Base-by-base conservation (phyloP, 2,888 invertebrate species). In the Sicus ferrugineus region DNA sequence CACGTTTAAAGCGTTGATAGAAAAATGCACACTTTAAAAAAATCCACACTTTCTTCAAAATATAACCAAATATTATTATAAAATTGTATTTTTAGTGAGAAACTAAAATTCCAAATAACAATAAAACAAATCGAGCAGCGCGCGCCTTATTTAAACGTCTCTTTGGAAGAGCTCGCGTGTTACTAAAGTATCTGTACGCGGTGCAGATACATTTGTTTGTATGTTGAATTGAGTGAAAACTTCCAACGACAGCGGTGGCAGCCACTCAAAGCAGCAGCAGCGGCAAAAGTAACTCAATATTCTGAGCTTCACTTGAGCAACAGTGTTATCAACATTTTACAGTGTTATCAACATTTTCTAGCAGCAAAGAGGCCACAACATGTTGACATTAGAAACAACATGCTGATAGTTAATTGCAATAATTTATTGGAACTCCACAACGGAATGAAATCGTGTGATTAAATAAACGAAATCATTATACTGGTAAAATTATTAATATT, bases 161-260 rank as follows among this genome's bases (percentile, higher is more conserved):
- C 77, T 74, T 74, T 72, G 75, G 77, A 75, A 81, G 78, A 78
- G 80, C 77, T 81, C 81, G 83, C 81, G 81, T 81, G 78, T 80
- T 81, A 81, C 83, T 83, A 80, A 82, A 77, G 77, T 77, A 73
- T 73, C 71, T 77, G 75, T 74, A 75, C 79, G 75, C 69, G 73
- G 75, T 77, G 79, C 82, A 81, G 81, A 81, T 80, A 81, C 80
- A 81, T 78, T 81, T 76, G 73, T 75, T 75, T 59, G 74, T 72
- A 70, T 70, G 72, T 70, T 66, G 65, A 42, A 28, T 30, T 50
- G 64, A 64, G 64, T 52, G 64, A 54, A 23, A 26, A 54, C 21
- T 14, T 7, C 16, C 38, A 21, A 56, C 52, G 52, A 54, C 34
- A 56, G 19, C 48, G 19, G n/a, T 9, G 23, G 11, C 54, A 26